Base-by-base conservation (phyloP, 2,113 vertebrate species). In the Clarias magur region DNA sequence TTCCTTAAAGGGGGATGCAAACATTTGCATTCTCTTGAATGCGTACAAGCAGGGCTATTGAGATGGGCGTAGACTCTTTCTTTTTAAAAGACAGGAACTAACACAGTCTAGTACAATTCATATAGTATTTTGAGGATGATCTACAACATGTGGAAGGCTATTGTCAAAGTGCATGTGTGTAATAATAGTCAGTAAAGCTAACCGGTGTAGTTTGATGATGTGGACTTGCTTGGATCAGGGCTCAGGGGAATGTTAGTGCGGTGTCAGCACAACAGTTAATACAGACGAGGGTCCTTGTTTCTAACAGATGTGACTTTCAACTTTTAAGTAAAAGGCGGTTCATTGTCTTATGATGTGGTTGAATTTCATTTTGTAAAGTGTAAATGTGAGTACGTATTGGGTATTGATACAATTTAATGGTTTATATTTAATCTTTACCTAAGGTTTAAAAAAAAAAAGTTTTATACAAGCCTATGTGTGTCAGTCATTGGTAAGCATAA, bases 211-310 rank as follows among this genome's bases (percentile, higher is more conserved):
- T 85, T 80, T 67, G 67, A 87, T 82, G 30, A 85, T 72, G 78
- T 85, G 87, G 75, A 83, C 79, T 72, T 88, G 89, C 84, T 86
- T 87, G 86, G 83, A 86, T 88, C 79, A 89, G 89, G 89, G 65
- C 86, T 87, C 62, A 4, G 42, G 82, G 86, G 81, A 79, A 75
- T 54, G 34, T 57, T 27, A 67, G 76, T 30, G 34, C 86, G 53
- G 78, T 83, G 87, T 90, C 89, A 88, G 87, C 87, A 87, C 68
- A 90, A 83, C 62, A 21, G 68, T 80, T 86, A 86, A 86, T 84
- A 85, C 87, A 73, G 62, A 90, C 59, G 87, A 81, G 70, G 87
- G 79, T 62, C 73, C 72, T 68, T 62, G 75, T 84, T 86, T 84
- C 23, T 76, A 83, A 75, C 65, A 80, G 21, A 68, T 27, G n/a